These are phyloP conservation scores for Muricea muricata DNA, from an alignment of 92 coral and sea anemone genomes.

Conservation along the genomic window DNA sequence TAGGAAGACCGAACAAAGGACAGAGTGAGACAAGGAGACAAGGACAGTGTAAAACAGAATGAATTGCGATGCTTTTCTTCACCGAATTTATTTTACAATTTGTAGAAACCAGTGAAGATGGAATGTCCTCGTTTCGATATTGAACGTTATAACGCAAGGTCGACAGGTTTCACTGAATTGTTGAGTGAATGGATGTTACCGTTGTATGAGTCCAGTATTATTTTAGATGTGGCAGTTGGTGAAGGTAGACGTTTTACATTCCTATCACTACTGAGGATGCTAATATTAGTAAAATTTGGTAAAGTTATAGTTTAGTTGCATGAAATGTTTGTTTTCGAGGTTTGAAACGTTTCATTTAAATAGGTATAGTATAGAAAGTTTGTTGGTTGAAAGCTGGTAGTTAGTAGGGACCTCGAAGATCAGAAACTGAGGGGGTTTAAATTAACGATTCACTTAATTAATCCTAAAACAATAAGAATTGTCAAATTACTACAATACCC, in stretches of 20 bases:
- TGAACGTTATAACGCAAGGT: slow-evolving; percentile 78
- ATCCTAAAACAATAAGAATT: too few species aligned
- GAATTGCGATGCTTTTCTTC: background rate
- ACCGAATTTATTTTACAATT: background rate
- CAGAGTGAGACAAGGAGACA: background rate
- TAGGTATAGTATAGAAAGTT: too few species aligned
- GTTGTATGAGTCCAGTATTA: slow-evolving; percentile 85
- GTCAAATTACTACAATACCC: too few species aligned
- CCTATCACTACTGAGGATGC: background rate
- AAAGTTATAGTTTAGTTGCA: too few species aligned
- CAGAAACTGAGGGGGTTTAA: too few species aligned
- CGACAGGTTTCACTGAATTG: slow-evolving; percentile 84
- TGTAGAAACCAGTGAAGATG: slow-evolving; percentile 20
- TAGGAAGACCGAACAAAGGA: too few species aligned
- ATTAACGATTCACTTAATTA: too few species aligned
- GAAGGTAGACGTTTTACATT: slow-evolving; percentile 70
- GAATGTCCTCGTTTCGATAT: slow-evolving; percentile 58
- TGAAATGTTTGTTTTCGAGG: too few species aligned
- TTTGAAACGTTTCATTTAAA: too few species aligned
- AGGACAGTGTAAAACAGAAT: background rate
- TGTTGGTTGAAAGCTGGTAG: too few species aligned
- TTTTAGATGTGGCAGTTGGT: slow-evolving; percentile 77
- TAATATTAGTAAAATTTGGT: background rate
- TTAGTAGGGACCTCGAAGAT: too few species aligned
- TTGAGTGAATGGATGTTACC: slow-evolving; percentile 95